Base-by-base conservation (phyloP, 2,888 invertebrate genomes). In the Keiferia lycopersicella region DNA sequence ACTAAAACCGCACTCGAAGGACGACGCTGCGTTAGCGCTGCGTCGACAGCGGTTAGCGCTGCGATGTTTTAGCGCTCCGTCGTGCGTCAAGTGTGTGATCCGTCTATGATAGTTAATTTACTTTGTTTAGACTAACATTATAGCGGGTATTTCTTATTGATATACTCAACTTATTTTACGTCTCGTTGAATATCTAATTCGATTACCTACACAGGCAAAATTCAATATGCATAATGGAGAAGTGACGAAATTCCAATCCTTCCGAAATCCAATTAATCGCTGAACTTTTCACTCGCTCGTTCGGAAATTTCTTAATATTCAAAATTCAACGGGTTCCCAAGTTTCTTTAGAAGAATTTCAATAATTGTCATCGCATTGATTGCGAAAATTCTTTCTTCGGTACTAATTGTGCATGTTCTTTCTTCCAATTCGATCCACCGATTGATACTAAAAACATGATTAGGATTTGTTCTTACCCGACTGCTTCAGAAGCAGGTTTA, bases 271-370 rank as follows among this genome's bases (percentile, higher is more conserved):
- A 64, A 64, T 66, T 64, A 64, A 64, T 62, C 51, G 50, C 38
- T 34, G 34, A 50, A 63, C 50, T 63, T 53, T 51, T 59, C 53
- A 64, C 65, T 60, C 60, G 45, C 22, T 58, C 62, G 62, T 66
- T 64, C 62, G 64, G 18, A 62, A 64, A 62, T 66, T 64, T 65
- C 61, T 66, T 61, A 53, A 63, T 66, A 53, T 66, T 62, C 60
- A 34, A 60, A 61, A 66, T 61, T 66, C 45, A 14, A n/a, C 41
- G 58, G 57, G 39, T 64, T 62, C 26, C 16, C 18, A 61, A 66
- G 57, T 64, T 64, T 57, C 59, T 59, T 64, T 38, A 22, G 20
- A 66, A 66, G 62, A 61, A 66, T 66, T 66, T 64, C 61, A 66
- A 66, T 66, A 66, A 64, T 50, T 50, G 66, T 60, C 66, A 64